A percentile compares a stretch with the other conserved stretches of the same genome.
These are phyloP conservation scores for Carcharodon carcharias DNA, from an alignment of 2,797 vertebrate species.

Conservation along the genomic window DNA sequence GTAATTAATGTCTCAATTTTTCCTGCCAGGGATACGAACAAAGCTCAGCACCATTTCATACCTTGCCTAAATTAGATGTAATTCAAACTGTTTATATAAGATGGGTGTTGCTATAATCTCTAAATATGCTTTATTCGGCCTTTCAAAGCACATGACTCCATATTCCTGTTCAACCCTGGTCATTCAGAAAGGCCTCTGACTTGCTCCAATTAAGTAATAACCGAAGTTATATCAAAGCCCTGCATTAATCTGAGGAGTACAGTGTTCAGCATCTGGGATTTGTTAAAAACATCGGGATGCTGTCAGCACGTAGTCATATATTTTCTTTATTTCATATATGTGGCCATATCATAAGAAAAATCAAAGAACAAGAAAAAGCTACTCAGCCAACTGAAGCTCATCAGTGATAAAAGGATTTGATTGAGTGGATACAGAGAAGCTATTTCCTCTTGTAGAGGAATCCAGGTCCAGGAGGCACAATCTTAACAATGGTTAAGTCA, in stretches of 20 bases:
- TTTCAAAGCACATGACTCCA: neutral
- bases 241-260: neutral
- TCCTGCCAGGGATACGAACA: neutral
- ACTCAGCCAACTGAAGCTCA: neutral
- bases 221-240: neutral
- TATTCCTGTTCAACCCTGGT: neutral
- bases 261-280: neutral
- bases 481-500: neutral
- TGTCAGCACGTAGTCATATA: neutral
- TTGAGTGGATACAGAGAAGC: neutral
- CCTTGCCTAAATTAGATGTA: neutral
- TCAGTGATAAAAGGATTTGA: neutral
- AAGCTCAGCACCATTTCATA: neutral
- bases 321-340: neutral
- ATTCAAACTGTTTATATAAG: neutral
- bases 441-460: neutral
- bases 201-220: neutral
- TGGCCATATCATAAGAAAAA: neutral
- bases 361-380: neutral
- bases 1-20: neutral
- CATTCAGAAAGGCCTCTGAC: neutral
- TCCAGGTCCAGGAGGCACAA: neutral
- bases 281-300: neutral
- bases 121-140: neutral
- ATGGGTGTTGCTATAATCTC: neutral